Evolutionary conservation across 2,113 vertebrate genomes (phyloP).

Genomic region (Bos indicus): DNA sequence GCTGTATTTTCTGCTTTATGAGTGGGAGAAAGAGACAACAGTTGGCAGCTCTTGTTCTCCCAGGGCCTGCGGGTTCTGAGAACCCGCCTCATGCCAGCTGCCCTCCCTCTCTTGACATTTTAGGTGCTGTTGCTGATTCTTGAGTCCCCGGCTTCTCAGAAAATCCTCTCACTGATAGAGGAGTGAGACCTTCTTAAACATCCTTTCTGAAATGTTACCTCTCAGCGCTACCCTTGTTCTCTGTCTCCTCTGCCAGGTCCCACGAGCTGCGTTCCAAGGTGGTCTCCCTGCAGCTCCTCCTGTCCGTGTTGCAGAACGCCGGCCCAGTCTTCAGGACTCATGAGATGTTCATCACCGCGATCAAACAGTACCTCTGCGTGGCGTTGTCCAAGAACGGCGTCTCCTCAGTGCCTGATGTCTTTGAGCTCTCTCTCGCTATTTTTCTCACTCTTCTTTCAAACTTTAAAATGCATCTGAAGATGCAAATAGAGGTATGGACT

Average conservation of each 20-base stretch:
- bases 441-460: constrained; percentile 97
- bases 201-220: background rate
- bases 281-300: constrained; percentile 95
- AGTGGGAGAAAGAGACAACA: background rate
- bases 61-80: background rate
- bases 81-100: background rate
- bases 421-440: constrained; percentile 98
- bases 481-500: constrained; percentile 95
- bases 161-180: background rate
- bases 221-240: background rate
- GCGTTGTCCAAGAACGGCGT: constrained; percentile 97
- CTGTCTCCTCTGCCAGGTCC: constrained; percentile 82
- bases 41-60: background rate
- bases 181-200: background rate
- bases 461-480: constrained; percentile 98
- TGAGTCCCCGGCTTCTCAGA: background rate
- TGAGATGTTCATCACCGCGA: constrained; percentile 98
- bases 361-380: constrained; percentile 98
- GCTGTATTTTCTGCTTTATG: background rate
- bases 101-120: background rate
- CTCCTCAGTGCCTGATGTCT: constrained; percentile 97
- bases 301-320: constrained; percentile 95
- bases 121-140: background rate
- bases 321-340: constrained; percentile 96
- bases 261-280: constrained; percentile 97